phyloP scores from a whole-genome alignment of 2,113 vertebrate genomes.

The Tyto alba region DNA sequence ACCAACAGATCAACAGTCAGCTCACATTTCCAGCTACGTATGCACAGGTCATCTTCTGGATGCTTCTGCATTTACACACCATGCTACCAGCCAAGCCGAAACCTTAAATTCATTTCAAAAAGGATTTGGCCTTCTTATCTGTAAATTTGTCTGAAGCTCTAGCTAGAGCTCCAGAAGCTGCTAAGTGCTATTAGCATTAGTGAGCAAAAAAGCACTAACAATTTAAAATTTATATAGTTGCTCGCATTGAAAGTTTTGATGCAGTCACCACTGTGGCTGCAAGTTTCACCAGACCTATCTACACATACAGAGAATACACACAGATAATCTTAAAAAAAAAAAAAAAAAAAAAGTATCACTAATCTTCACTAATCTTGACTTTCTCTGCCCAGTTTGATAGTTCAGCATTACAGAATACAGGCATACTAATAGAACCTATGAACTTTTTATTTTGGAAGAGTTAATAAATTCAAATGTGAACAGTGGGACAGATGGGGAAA shows the following conservation, averaged over 20 bases:
- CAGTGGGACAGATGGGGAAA: slow-evolving; percentile 38
- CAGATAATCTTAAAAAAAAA: not conserved
- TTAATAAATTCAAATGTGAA: not conserved
- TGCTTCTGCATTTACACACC: not conserved
- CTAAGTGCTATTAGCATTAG: not conserved
- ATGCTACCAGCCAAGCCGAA: not conserved
- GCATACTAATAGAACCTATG: not conserved
- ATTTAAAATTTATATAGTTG: not conserved
- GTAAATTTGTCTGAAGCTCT: not conserved
- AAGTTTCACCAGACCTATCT: not conserved
- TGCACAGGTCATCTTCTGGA: not conserved
- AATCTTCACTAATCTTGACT: not conserved
- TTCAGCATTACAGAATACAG: not conserved
- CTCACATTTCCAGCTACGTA: not conserved
- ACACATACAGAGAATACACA: not conserved
- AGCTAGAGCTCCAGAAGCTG: not conserved
- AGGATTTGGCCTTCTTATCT: not conserved
- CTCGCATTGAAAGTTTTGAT: not conserved
- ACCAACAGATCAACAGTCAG: not conserved
- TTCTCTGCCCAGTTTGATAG: not conserved
- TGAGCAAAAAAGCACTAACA: not conserved
- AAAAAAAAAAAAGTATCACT: not conserved
- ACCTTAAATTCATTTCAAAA: not conserved
- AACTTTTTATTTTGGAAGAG: slow-evolving; percentile 4
- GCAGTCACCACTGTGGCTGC: not conserved